A percentile compares a stretch with the other conserved stretches of the same genome.
Conservation (phyloP, 1,140 invertebrate species). For the Brachionus sp. region DNA sequence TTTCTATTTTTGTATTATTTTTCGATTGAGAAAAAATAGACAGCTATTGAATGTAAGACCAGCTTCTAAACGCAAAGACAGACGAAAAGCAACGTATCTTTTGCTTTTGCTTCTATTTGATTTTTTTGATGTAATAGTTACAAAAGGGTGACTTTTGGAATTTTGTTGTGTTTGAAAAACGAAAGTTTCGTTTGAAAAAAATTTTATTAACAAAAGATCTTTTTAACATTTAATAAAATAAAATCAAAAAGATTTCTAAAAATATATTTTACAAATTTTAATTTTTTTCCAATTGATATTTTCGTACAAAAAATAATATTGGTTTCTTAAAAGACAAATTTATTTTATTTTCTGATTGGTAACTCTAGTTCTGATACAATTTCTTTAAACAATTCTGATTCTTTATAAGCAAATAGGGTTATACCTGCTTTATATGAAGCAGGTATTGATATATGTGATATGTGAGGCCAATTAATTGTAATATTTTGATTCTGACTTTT, state of each 20-base stretch:
- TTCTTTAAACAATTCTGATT: constrained; percentile 62
- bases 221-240: too few species aligned
- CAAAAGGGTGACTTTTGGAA: too few species aligned
- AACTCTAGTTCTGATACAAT: constrained; percentile 62
- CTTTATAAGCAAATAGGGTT: constrained; percentile 66
- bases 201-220: too few species aligned
- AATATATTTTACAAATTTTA: too few species aligned
- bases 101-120: too few species aligned
- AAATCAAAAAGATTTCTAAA: too few species aligned
- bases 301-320: too few species aligned
- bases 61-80: background rate
- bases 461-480: constrained; percentile 51
- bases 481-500: background rate
- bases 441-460: constrained; percentile 70
- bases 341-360: constrained; percentile 45
- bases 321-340: too few species aligned
- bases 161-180: too few species aligned
- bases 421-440: constrained; percentile 71
- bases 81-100: constrained; percentile 29
- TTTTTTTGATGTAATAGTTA: too few species aligned
- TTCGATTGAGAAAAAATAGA: background rate
- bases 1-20: constrained; percentile 39
- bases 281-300: too few species aligned
- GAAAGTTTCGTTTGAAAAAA: too few species aligned
- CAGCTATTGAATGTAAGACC: background rate